Base-by-base conservation (phyloP, 2,113 vertebrate species). In the Dascyllus trimaculatus region DNA sequence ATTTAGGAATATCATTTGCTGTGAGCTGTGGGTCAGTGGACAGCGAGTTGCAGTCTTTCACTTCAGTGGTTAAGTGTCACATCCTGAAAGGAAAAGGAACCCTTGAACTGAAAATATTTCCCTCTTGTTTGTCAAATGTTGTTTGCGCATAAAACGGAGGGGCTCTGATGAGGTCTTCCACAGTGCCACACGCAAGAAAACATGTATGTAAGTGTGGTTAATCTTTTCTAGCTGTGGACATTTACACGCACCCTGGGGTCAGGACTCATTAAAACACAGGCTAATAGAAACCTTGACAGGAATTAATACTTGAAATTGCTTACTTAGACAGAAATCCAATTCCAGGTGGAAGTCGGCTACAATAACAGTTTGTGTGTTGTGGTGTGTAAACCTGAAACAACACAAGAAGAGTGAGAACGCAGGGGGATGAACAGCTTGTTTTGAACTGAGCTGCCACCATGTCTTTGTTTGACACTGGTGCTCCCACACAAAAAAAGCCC, bases 381-480 rank as follows among this genome's bases (percentile, higher is more conserved):
- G 75, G 57, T n/a, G 21, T 63, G 68, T 72, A 67, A 80, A 82
- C 48, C 52, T 68, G 51, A 59, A 79, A 74, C 52, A 46, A 58
- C 60, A 59, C 11, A 61, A 38, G 56, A 52, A 49, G 53, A 72
- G 78, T 57, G 40, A 53, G 71, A 51, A 69, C 56, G 32, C 46
- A n/a, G 54, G 65, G 24, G 69, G 71, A 48, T 69, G 80, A 81
- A 71, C 61, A 38, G 69, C 63, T 22, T 75, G 71, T 91, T 88
- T 87, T 76, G 81, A 89, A 88, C 71, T 54, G 11, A 60, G 62
- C 68, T 84, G 81, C 76, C 81, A 71, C 80, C 71, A 24, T 74
- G 79, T 78, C 86, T 85, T 83, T 89, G 90, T 92, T 89, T 90
- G 91, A 91, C 92, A 81, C 64, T 25, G 46, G 68, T 58, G 83